Base-by-base conservation (phyloP, 2,888 invertebrate species). In the Ceriagrion tenellum region DNA sequence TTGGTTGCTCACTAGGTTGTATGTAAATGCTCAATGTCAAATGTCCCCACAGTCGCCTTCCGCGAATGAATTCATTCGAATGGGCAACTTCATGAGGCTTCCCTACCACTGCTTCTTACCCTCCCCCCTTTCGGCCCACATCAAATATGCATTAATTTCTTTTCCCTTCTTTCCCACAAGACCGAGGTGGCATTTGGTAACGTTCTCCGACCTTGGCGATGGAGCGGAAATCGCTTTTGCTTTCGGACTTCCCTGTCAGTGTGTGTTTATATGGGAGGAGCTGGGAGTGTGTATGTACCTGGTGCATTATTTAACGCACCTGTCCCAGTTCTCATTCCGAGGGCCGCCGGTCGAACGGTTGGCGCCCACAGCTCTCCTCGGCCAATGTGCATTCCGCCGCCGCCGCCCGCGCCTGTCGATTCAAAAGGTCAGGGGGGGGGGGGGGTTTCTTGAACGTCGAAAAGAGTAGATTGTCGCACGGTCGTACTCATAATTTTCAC, bases 161-260 rank as follows among this genome's bases (percentile, higher is more conserved):
- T 69, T 69, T n/a, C 10, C 23, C 6, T 26, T 8, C 47, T 47
- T 47, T 47, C 8, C 47, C 47, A 47, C 47, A 47, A 47, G 2
- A 47, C 69, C 69, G 47, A 26, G 0, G 12, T 30, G 81, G 30
- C 81, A 81, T 81, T 81, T 35, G 35, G 13, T 2, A 30, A 81
- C 23, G n/a, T 10, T 81, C 4, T 35, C 35, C 81, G 26, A 81
- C 81, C 81, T 81, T 81, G 81, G 81, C 3, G 81, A 81, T 35
- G 35, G 30, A 35, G 81, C 81, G 35, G 47, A 81, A 30, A 81
- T 81, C 81, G 81, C 81, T 35, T 81, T 81, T 81, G 81, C 81
- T 81, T 81, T 81, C 81, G 8, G 16, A 13, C 81, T 30, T 10
- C 13, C 81, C 35, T 35, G 2, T 81, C 30, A 13, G 35, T 81